Percentiles rank a stretch among this genome's conserved stretches.
These are phyloP conservation scores for Orientallactaga sibirica DNA, from an alignment of 2,797 vertebrate genomes.

Conservation along the genomic window DNA sequence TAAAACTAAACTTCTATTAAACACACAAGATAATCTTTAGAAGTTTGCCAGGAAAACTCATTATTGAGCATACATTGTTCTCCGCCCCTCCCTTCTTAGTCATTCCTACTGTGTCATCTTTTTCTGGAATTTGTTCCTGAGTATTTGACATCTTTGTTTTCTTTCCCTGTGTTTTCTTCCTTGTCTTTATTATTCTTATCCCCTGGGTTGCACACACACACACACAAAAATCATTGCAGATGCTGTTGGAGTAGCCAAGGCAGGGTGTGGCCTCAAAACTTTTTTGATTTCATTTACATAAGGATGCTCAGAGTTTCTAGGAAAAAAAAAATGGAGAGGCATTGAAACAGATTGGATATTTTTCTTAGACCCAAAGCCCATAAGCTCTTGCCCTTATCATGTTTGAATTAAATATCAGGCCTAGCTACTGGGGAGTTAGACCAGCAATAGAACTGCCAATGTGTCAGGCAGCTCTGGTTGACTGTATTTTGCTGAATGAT, in stretches of 20 bases:
- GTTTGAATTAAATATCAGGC: slow-evolving; percentile 5
- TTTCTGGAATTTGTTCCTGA: neutral
- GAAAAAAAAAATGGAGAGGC: neutral
- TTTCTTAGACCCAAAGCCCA: neutral
- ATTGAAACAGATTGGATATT: neutral
- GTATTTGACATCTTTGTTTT: neutral
- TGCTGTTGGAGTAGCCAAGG: too few species aligned
- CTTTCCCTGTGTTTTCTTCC: neutral
- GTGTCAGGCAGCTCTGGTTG: slow-evolving; percentile 65
- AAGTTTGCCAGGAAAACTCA: neutral
- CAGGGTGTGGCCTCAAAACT: neutral
- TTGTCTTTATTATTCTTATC: neutral
- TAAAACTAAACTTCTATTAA: slow-evolving; percentile 32
- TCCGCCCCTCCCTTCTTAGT: neutral
- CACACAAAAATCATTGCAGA: too few species aligned
- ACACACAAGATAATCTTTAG: neutral
- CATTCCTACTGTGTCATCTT: neutral
- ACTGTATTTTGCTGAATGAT: slow-evolving; percentile 78
- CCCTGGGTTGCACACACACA: neutral
- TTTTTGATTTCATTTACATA: slow-evolving; percentile 31
- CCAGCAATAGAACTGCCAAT: slow-evolving; percentile 34
- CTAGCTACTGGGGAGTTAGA: slow-evolving; percentile 39
- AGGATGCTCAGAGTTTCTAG: neutral
- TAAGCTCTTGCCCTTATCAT: neutral
- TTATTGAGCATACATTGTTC: neutral